Evolutionary conservation across 2,888 invertebrate genomes (phyloP), one percentile per base, ranked within the genome.

Genomic region (Diarsia rubi): DNA sequence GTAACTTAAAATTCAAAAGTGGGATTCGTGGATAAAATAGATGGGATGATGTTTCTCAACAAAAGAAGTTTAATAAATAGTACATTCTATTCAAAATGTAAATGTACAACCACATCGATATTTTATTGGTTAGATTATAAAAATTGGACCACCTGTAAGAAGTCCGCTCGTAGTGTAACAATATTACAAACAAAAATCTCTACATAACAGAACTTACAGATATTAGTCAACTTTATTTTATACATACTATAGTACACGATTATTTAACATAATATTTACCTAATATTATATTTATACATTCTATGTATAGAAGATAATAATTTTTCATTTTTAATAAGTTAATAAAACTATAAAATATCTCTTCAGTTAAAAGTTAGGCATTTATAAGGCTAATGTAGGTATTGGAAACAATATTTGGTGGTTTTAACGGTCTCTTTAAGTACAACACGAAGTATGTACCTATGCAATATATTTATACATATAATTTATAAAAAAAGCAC

Each of bases 21-120:
- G 80, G 83, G 79, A 74, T 60, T 49, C 0, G 9, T 73, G 82
- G 84, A 83, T 82, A 77, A 86, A 91, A 92, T 88, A 91, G 91
- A 93, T 90, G 94, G 95, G 94, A 89, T 88, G 89, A 87, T 89
- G 90, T 90, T 87, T 90, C 92, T 92, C 89, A 96, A 95, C 95
- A 93, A 95, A 96, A 95, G 92, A 95, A 92, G 78, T 95, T 94
- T 94, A 96, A 95, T 96, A 96, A 96, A 96, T 96, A 95, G 94
- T 94, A 95, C 94, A 96, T 95, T 95, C 95, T 95, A 95, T 95
- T 95, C 91, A 95, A 96, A 95, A 95, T 96, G 95, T 95, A 96
- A 96, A 96, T 96, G 95, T 95, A 96, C 96, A 96, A 96, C 96
- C 96, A 96, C 96, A 96, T 96, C 95, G 93, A 96, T 96, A 96